Evolutionary conservation across 2,797 vertebrate species (phyloP), one percentile per base, ranked within the genome.

Genomic region (Zenarchopterus dispar): DNA sequence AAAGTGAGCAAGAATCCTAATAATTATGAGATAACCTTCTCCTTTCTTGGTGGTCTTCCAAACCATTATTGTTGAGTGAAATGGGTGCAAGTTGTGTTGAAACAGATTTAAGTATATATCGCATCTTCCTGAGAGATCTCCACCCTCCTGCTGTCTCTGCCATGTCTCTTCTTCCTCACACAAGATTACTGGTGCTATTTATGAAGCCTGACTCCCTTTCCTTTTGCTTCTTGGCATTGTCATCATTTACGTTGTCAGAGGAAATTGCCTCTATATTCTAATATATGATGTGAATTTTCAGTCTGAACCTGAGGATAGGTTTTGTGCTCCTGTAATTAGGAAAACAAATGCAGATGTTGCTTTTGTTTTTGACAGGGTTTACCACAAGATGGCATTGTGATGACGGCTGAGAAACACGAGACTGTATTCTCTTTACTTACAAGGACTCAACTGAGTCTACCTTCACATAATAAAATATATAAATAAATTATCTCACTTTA

Each of bases 331-430:
- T 62, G 16, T 48, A 63, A 47, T 39, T 48, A 56, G 28, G 16
- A 39, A 15, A 17, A 43, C 26, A 53, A 51, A 43, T 31, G 52
- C 8, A 56, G 18, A 16, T 17, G 19, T 43, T 31, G 23, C 10
- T 41, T 54, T 5, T 59, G 26, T 56, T 77, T 68, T 83, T n/a
- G 28, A 58, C 47, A 23, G 11, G 36, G 56, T 66, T 62, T 54
- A 54, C 56, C 71, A 79, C 78, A 68, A 75, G 67, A 69, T 82
- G 70, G 73, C 66, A 81, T 67, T 54, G 26, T 67, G 53, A 71
- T 76, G 55, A 72, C 62, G 51, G 44, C 53, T 61, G 50, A 68
- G 26, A 57, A 22, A 24, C 39, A 39, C 53, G 28, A 56, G 24
- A 24, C 16, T 41, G 3, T 0, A 17, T 33, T 17, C 31, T 8